Evolutionary conservation across 2,113 vertebrate species (phyloP).

Genomic region (Aegithalos caudatus): DNA sequence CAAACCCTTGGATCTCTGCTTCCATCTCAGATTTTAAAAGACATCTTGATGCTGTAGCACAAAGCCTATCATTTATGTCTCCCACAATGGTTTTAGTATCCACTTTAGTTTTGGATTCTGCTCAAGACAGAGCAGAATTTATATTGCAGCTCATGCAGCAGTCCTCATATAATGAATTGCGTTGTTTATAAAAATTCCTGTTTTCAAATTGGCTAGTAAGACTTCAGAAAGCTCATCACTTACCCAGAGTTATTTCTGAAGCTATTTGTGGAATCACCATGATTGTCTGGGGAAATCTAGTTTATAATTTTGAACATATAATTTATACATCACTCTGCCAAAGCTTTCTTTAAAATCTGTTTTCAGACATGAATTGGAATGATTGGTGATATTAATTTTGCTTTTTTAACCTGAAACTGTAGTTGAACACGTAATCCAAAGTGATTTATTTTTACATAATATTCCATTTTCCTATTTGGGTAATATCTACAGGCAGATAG

Average conservation of each 20-base stretch:
- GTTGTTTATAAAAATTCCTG: conserved; percentile 43
- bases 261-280: conserved; percentile 64
- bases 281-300: conserved; percentile 65
- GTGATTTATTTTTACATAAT: conserved; percentile 60
- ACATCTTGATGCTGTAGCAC: neutral
- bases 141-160: conserved; percentile 44
- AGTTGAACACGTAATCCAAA: conserved; percentile 11
- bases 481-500: conserved; percentile 18
- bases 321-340: conserved; percentile 54
- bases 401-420: conserved; percentile 39
- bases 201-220: conserved; percentile 58
- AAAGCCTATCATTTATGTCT: neutral
- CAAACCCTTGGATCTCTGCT: neutral
- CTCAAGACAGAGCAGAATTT: neutral
- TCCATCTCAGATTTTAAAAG: neutral
- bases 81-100: neutral
- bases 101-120: conserved; percentile 29
- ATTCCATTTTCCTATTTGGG: conserved; percentile 33
- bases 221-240: conserved; percentile 60
- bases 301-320: conserved; percentile 64
- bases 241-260: conserved; percentile 49
- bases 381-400: conserved; percentile 45
- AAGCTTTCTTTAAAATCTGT: conserved; percentile 42
- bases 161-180: conserved; percentile 25
- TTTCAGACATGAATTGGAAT: conserved; percentile 42